phyloP scores from a whole-genome alignment of 1,140 invertebrate species.

The Coboldia fuscipes region DNA sequence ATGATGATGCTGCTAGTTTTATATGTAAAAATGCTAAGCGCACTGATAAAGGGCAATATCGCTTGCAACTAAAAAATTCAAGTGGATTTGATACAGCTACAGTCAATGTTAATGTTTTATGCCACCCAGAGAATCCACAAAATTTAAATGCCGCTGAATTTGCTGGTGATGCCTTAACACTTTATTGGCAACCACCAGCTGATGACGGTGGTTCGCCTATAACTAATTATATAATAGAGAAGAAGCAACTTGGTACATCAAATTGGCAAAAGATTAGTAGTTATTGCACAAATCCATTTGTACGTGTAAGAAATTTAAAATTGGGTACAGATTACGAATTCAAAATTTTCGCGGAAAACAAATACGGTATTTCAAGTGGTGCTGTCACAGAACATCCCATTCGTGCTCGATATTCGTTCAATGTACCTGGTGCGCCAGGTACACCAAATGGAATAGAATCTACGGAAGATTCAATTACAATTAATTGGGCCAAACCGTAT shows the following conservation, averaged over 20 bases:
- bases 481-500: constrained; percentile 81
- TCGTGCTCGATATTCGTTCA: constrained; percentile 87
- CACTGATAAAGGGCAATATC: constrained; percentile 76
- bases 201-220: constrained; percentile 90
- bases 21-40: constrained; percentile 83
- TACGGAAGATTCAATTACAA: constrained; percentile 81
- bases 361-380: constrained; percentile 87
- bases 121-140: constrained; percentile 70
- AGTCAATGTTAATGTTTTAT: constrained; percentile 83
- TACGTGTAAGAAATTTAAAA: constrained; percentile 74
- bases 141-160: constrained; percentile 83
- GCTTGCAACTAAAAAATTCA: constrained; percentile 80
- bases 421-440: constrained; percentile 77
- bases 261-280: constrained; percentile 83
- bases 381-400: constrained; percentile 71
- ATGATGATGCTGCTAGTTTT: constrained; percentile 72
- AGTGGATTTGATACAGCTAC: constrained; percentile 87
- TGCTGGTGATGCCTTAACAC: constrained; percentile 79
- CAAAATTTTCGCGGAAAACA: constrained; percentile 92
- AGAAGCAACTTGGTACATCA: constrained; percentile 56
- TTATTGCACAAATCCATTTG: constrained; percentile 72
- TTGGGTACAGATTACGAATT: constrained; percentile 91
- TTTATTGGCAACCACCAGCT: constrained; percentile 92
- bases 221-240: constrained; percentile 94
- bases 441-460: constrained; percentile 67